Base-by-base conservation (phyloP, 1,140 invertebrate genomes). In the Plectrocnemia conspersa region DNA sequence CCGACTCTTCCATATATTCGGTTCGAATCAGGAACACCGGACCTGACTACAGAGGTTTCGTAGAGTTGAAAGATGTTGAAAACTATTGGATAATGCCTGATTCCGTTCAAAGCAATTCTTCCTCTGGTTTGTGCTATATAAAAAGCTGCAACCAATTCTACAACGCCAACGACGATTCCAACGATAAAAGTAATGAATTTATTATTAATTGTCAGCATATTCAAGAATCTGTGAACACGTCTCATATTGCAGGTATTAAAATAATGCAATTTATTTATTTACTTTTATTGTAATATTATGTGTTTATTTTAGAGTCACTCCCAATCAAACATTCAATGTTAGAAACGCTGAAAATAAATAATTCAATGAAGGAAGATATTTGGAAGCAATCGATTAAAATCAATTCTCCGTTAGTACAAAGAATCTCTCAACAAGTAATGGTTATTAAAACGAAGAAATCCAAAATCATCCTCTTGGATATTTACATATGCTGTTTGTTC, bases 351-450 rank as follows among this genome's bases (percentile, higher is more conserved):
- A 81, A 79, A 67, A 77, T 86, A 50, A 75, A 77, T 54, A 75
- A 79, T 64, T 79, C 84, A 56, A 77, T 79, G 10, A 85, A 85
- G 65, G 77, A 86, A 66, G 82, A 80, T 56, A 80, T 89, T 13
- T 83, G 79, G 78, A 63, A 79, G 16, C 63, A 87, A 45, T 79
- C 79, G 2, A 33, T 33, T 15, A 13, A 50, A 1, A 79, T 77
- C 9, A 81, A 85, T 67, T 81, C 82, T 16, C 82, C 84, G 1
- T 67, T 89, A 10, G 85, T 91, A 7, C 87, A 91, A 66, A 77
- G 86, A 63, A 81, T 89, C 18, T 85, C 86, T 1, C 86, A 85
- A 69, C 81, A 81, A 60, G 82, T 85, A 25, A 85, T 90, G 82
- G 86, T 82, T 32, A 85, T 89, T 0, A 87, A 84, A 67, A 88